A percentile compares a stretch with the other conserved stretches of the same genome.
phyloP scores from a whole-genome alignment of 2,888 invertebrate genomes.

The Ecliptopera silaceata region DNA sequence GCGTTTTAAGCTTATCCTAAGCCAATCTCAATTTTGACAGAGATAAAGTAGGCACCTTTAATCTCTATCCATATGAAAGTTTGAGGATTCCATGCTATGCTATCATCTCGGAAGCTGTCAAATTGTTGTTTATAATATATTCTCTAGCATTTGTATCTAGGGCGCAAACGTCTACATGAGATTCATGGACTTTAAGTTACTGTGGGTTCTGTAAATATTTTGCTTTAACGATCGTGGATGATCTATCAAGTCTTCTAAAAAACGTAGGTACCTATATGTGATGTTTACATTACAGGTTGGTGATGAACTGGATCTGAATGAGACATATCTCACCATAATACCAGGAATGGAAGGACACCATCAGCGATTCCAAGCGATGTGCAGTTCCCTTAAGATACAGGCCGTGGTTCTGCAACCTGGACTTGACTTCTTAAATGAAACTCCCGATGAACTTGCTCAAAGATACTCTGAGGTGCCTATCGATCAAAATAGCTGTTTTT shows the following conservation, averaged over 20 bases:
- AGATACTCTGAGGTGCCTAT: slow-evolving; percentile 45
- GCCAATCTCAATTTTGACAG: background rate
- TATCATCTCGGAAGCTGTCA: too few species aligned
- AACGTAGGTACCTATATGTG: too few species aligned
- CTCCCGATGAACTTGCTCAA: slow-evolving; percentile 44
- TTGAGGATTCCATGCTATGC: too few species aligned
- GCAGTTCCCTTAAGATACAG: slow-evolving; percentile 52
- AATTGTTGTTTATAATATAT: too few species aligned
- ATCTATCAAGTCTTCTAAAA: too few species aligned
- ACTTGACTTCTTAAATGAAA: slow-evolving; percentile 46
- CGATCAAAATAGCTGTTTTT: background rate
- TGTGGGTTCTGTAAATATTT: too few species aligned
- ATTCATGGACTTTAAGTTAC: too few species aligned
- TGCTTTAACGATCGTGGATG: too few species aligned
- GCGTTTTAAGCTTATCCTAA: background rate
- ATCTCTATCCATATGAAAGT: too few species aligned
- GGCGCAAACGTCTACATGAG: too few species aligned
- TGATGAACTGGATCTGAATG: slow-evolving; percentile 47
- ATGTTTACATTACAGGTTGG: slow-evolving; percentile 48
- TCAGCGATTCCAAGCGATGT: slow-evolving; percentile 45
- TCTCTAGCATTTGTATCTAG: too few species aligned
- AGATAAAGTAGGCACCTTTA: too few species aligned
- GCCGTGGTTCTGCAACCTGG: slow-evolving; percentile 59
- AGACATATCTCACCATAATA: slow-evolving; percentile 49
- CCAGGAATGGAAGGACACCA: slow-evolving; percentile 61